Conservation (phyloP, 2,797 vertebrate species). For the Halcyon smyrnensis region DNA sequence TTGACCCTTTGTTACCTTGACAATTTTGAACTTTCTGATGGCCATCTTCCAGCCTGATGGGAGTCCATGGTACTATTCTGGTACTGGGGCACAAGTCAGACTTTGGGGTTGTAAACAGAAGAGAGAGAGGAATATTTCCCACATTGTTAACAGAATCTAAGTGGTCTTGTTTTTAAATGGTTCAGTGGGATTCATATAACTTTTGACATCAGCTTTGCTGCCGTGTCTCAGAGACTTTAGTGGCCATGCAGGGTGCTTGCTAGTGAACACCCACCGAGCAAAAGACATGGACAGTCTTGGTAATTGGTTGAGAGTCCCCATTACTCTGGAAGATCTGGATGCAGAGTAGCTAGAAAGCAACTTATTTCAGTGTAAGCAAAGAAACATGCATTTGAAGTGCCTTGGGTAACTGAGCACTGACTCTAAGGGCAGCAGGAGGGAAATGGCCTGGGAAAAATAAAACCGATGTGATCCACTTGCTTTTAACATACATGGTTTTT, state of each 20-base stretch:
- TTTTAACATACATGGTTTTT: not conserved
- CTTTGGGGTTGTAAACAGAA: not conserved
- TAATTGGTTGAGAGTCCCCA: rapidly evolving
- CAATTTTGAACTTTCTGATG: not conserved
- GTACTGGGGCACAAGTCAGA: not conserved
- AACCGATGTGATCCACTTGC: not conserved
- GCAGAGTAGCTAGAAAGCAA: not conserved
- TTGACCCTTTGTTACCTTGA: not conserved
- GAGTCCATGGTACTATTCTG: not conserved
- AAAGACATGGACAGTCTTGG: not conserved
- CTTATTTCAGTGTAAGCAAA: not conserved
- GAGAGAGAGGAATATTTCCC: not conserved
- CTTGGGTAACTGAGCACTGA: not conserved
- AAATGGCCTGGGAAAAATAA: not conserved
- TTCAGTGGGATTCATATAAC: not conserved
- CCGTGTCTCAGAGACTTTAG: not conserved
- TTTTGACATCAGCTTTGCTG: not conserved
- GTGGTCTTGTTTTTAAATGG: not conserved
- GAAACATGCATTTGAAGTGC: not conserved
- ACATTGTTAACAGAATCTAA: not conserved
- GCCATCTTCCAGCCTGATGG: not conserved
- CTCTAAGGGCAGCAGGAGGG: not conserved
- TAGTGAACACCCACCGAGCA: not conserved
- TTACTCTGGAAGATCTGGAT: not conserved
- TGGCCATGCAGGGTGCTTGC: not conserved